Evolutionary conservation across 2,797 vertebrate genomes (phyloP).

Genomic region (Buphagus erythrorhynchus): DNA sequence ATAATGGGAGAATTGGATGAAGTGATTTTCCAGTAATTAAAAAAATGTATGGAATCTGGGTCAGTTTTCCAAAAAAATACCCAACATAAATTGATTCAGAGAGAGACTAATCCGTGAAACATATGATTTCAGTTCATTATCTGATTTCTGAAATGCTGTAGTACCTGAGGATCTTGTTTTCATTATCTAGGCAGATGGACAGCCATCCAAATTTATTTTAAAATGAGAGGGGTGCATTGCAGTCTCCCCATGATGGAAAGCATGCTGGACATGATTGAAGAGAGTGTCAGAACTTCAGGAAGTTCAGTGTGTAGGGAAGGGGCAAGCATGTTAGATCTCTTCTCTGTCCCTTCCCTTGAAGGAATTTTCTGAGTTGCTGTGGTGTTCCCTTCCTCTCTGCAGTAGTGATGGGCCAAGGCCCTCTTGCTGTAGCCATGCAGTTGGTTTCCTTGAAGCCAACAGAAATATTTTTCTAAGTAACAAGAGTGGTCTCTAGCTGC

Average conservation of each 20-base stretch:
- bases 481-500: not conserved
- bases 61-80: slow-evolving; percentile 37
- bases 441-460: not conserved
- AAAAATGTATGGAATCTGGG: slow-evolving; percentile 43
- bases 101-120: slow-evolving; percentile 16
- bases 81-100: slow-evolving; percentile 26
- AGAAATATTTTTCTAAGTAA: not conserved
- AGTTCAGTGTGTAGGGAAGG: not conserved
- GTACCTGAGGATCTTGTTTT: slow-evolving; percentile 26
- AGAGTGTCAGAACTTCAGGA: not conserved
- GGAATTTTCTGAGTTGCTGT: not conserved
- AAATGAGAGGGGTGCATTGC: not conserved
- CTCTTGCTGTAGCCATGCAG: accelerated
- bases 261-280: not conserved
- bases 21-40: slow-evolving; percentile 61
- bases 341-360: not conserved
- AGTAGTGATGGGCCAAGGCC: not conserved
- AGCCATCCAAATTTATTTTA: not conserved
- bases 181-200: not conserved
- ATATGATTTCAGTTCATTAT: slow-evolving; percentile 39
- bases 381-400: not conserved
- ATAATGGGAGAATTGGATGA: slow-evolving; percentile 12
- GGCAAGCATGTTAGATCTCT: not conserved
- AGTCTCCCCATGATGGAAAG: not conserved
- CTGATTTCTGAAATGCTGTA: slow-evolving; percentile 6